Conservation (phyloP, 2,888 invertebrate genomes). For the Diabrotica balteata region DNA sequence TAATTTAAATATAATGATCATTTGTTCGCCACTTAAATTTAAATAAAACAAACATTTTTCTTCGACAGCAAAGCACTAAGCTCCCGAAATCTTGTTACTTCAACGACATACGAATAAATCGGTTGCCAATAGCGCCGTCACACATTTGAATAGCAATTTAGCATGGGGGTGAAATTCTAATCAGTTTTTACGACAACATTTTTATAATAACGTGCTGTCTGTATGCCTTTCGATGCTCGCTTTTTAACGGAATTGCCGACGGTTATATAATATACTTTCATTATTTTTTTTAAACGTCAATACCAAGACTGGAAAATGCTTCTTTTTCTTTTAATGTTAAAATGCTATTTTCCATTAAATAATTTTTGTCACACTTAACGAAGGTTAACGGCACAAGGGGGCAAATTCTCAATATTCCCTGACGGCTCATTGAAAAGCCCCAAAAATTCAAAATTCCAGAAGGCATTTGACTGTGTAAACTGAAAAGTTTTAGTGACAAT, state of each 20-base stretch:
- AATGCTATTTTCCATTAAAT: too few species aligned
- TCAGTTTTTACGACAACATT: constrained; percentile 60
- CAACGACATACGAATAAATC: constrained; percentile 60
- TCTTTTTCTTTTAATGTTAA: too few species aligned
- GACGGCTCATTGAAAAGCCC: too few species aligned
- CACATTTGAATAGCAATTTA: constrained; percentile 62
- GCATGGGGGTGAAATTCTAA: constrained; percentile 60
- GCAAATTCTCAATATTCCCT: too few species aligned
- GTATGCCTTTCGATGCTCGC: constrained; percentile 33
- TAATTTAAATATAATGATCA: constrained; percentile 56
- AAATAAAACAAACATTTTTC: constrained; percentile 61
- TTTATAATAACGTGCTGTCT: constrained; percentile 57
- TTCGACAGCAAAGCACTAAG: constrained; percentile 53
- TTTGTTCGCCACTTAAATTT: constrained; percentile 57
- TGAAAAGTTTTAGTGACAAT: too few species aligned
- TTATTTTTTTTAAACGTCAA: constrained; percentile 1
- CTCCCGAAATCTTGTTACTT: constrained; percentile 58
- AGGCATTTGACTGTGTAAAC: too few species aligned
- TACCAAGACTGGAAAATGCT: neutral
- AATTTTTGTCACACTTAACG: too few species aligned
- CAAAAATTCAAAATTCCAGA: too few species aligned
- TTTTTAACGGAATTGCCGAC: constrained; percentile 26
- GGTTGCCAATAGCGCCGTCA: constrained; percentile 60
- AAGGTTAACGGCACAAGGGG: too few species aligned
- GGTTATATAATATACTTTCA: constrained; percentile 24